Base-by-base conservation (phyloP, 2,113 vertebrate species). In the Amphiprion ocellaris region DNA sequence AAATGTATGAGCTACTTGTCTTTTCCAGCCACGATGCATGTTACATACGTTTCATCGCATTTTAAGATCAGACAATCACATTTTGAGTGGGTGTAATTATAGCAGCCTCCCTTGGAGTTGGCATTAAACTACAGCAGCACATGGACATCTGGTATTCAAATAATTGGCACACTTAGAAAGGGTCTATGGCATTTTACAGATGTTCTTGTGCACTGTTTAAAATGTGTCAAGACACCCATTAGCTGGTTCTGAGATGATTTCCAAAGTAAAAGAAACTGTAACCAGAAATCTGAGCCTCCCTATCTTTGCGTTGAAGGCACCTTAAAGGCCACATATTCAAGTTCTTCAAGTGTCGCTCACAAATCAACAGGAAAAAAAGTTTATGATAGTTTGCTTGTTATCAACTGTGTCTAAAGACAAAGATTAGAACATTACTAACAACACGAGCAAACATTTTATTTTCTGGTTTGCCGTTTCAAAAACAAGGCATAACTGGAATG, bases 131-230 rank as follows among this genome's bases (percentile, higher is more conserved):
- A 74, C 81, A 61, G 73, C 79, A 41, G 71, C 74, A 68, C 26
- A 19, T 70, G 67, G 77, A 69, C 90, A 87, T 87, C 76, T 87
- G 66, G 56, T 82, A 80, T 86, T 85, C 69, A 83, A 90, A 73
- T 81, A 89, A 90, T 47, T 89, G 86, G 85, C 78, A 78, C 75
- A 39, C 71, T 85, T 59, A 79, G 71, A 86, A 77, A 71, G 63
- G 71, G 56, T 78, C 69, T 11, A 2, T 78, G 85, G 78, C 92
- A 90, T 87, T 90, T 90, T 89, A 84, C 86, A 92, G 85, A 88
- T 90, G 90, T 86, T 87, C 74, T 21, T 11, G 21, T 69, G 50
- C 68, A 74, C 55, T 50, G 55, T 77, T 82, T 62, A 61, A 85
- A 86, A 89, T 79, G 70, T 86, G 77, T 67, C 80, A 58, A 68